phyloP scores from a whole-genome alignment of 2,113 vertebrate genomes.

The Sceloporus undulatus region DNA sequence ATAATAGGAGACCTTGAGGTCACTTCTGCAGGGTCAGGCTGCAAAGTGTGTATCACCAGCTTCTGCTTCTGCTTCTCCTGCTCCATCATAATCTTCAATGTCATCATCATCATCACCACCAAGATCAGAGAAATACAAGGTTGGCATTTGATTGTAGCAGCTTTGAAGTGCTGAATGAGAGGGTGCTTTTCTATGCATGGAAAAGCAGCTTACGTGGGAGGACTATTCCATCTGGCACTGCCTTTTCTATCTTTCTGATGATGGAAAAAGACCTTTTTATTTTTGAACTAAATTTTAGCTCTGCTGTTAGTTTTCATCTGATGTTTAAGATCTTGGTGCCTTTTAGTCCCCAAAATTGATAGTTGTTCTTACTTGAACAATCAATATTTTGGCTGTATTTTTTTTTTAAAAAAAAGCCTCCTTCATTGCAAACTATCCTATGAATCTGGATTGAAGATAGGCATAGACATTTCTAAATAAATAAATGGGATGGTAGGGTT shows the following conservation, averaged over 20 bases:
- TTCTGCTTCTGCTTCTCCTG: not conserved
- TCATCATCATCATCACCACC: too few relatives aligned
- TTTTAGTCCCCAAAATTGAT: not conserved
- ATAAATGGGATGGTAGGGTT: not conserved
- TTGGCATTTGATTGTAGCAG: too few relatives aligned
- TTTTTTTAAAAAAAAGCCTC: too few relatives aligned
- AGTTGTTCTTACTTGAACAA: not conserved
- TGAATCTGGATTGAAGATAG: not conserved
- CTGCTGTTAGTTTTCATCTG: not conserved
- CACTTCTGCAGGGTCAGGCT: not conserved
- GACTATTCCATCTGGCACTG: not conserved
- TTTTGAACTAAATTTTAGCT: not conserved
- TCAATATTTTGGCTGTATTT: not conserved
- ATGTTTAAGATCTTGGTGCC: not conserved
- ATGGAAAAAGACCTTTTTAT: not conserved
- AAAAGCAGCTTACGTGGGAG: too few relatives aligned
- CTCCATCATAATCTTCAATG: too few relatives aligned
- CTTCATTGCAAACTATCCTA: not conserved
- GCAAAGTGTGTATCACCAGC: not conserved
- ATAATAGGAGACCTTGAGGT: not conserved
- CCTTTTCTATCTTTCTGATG: not conserved
- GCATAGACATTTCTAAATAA: not conserved
- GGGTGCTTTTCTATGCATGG: not conserved
- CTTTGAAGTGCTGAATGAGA: not conserved
- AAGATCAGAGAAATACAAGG: too few relatives aligned